Percentiles rank a stretch among this genome's conserved stretches.
phyloP scores from a whole-genome alignment of 2,113 vertebrate species.

The Ophiodon elongatus region DNA sequence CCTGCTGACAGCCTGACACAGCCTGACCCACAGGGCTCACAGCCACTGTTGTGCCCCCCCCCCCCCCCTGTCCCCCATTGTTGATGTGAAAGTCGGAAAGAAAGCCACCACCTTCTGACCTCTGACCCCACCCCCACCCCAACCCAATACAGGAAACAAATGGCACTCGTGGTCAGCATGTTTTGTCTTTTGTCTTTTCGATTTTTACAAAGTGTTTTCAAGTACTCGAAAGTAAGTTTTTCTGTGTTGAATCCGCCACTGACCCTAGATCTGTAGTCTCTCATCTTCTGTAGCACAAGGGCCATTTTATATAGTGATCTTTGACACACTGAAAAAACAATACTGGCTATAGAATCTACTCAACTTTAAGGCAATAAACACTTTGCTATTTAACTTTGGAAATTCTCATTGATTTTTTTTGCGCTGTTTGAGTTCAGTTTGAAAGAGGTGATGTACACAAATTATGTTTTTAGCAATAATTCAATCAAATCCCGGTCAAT shows the following conservation, averaged over 20 bases:
- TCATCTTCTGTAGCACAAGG: not conserved
- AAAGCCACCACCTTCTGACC: slow-evolving; percentile 65
- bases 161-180: slow-evolving; percentile 49
- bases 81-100: slow-evolving; percentile 58
- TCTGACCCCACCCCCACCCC: slow-evolving; percentile 36
- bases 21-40: slow-evolving; percentile 48
- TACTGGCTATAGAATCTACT: not conserved
- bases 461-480: not conserved
- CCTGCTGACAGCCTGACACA: slow-evolving; percentile 63
- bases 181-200: slow-evolving; percentile 21
- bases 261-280: not conserved
- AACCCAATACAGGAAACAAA: slow-evolving; percentile 63
- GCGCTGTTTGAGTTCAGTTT: not conserved
- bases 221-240: not conserved
- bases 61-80: slow-evolving; percentile 39
- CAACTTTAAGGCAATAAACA: not conserved
- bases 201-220: slow-evolving; percentile 15
- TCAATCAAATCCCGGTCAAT: not conserved
- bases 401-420: not conserved
- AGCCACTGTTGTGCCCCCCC: slow-evolving; percentile 39
- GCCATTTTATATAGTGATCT: not conserved
- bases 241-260: not conserved
- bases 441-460: too few relatives aligned
- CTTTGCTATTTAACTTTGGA: not conserved
- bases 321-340: not conserved